phyloP scores from a whole-genome alignment of 2,888 invertebrate genomes.

The Eristalis intricaria region DNA sequence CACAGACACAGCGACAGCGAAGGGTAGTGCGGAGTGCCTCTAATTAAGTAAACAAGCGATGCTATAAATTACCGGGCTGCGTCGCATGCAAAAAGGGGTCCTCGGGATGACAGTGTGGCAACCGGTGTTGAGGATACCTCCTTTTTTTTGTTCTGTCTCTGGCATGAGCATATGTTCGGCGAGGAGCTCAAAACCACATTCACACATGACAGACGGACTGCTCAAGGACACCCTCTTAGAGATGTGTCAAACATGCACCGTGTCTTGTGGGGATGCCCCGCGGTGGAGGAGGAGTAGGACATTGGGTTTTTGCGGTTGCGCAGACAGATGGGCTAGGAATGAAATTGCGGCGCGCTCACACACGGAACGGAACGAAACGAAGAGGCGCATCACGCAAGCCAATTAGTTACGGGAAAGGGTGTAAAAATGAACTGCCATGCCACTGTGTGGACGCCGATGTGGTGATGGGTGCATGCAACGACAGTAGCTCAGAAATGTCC shows the following conservation, averaged over 20 bases:
- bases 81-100: not conserved
- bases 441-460: not conserved
- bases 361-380: slow-evolving; percentile 32
- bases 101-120: slow-evolving; percentile 7
- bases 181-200: slow-evolving; percentile 48
- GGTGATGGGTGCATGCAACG: slow-evolving; percentile 10
- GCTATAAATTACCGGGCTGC: slow-evolving; percentile 56
- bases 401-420: slow-evolving; percentile 71
- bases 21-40: slow-evolving; percentile 13
- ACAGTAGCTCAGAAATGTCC: not conserved
- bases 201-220: slow-evolving; percentile 54
- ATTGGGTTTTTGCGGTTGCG: slow-evolving; percentile 52
- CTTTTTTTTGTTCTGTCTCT: not conserved
- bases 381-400: slow-evolving; percentile 69
- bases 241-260: slow-evolving; percentile 52
- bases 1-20: not conserved
- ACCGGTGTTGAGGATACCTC: slow-evolving; percentile 33
- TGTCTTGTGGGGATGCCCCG: slow-evolving; percentile 32
- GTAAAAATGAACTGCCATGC: slow-evolving; percentile 50
- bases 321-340: slow-evolving; percentile 61
- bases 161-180: slow-evolving; percentile 55
- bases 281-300: not conserved
- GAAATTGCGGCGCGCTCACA: slow-evolving; percentile 40
- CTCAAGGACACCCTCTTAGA: slow-evolving; percentile 43
- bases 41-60: slow-evolving; percentile 55